Conservation (phyloP, 2,797 vertebrate species). For the Pangasius mekongensis region DNA sequence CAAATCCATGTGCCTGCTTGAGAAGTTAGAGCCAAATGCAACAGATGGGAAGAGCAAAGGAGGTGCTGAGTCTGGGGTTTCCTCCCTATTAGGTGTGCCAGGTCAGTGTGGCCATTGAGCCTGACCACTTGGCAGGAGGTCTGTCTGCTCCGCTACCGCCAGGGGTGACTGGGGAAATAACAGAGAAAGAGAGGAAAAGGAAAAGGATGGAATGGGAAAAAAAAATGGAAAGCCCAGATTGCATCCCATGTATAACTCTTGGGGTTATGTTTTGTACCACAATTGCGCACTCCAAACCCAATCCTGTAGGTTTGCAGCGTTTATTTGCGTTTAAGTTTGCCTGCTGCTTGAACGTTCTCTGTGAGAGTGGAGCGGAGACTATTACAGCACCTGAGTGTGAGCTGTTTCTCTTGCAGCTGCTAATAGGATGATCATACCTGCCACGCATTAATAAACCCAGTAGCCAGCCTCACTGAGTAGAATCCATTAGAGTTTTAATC, state of each 20-base stretch:
- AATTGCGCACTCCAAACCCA: not conserved
- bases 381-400: not conserved
- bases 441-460: conserved; percentile 79
- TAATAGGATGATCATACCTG: conserved; percentile 79
- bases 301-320: not conserved
- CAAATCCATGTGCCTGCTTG: conserved; percentile 71
- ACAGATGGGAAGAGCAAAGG: conserved; percentile 82
- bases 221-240: not conserved
- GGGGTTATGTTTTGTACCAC: not conserved
- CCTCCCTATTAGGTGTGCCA: conserved; percentile 65
- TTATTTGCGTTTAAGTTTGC: conserved; percentile 4
- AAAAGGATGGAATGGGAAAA: not conserved
- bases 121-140: conserved; percentile 52
- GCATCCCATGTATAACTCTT: not conserved
- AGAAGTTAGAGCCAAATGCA: conserved; percentile 76
- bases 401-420: conserved; percentile 37
- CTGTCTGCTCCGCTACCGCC: conserved; percentile 10
- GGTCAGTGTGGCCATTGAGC: conserved; percentile 70
- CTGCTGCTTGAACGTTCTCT: not conserved
- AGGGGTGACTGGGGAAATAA: conserved; percentile 17
- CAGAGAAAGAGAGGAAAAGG: not conserved
- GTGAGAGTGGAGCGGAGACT: not conserved
- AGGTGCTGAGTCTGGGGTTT: conserved; percentile 74
- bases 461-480: conserved; percentile 71
- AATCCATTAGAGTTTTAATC: conserved; percentile 86